These are phyloP conservation scores for Pyrocoelia pectoralis DNA, from an alignment of 2,888 invertebrate genomes.

Conservation along the genomic window DNA sequence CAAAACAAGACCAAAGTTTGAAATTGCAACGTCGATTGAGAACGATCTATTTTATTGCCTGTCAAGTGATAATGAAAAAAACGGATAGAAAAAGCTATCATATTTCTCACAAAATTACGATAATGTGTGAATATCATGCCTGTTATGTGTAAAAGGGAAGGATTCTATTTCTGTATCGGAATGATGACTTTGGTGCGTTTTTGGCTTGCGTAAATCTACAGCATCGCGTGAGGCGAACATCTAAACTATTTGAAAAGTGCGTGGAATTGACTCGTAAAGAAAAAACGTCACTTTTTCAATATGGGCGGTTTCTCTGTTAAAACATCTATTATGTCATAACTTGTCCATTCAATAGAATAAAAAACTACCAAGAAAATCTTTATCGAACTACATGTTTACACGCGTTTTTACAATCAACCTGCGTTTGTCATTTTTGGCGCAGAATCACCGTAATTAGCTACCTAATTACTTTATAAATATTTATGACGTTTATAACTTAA, in stretches of 20 bases:
- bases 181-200: conserved; percentile 47
- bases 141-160: conserved; percentile 36
- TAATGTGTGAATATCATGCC: conserved; percentile 38
- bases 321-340: conserved; percentile 37
- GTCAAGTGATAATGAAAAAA: conserved; percentile 29
- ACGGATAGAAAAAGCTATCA: conserved; percentile 27
- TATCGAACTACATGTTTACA: background rate
- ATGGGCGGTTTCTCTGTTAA: conserved; percentile 43
- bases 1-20: background rate
- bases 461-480: background rate
- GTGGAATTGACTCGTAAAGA: conserved; percentile 55
- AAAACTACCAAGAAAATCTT: background rate
- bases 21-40: background rate
- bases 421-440: background rate
- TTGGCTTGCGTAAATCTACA: conserved; percentile 50
- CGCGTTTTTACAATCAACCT: background rate
- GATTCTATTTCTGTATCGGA: conserved; percentile 35
- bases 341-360: conserved; percentile 13
- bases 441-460: background rate
- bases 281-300: conserved; percentile 50
- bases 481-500: too few species aligned
- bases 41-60: conserved; percentile 19
- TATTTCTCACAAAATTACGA: conserved; percentile 36
- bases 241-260: conserved; percentile 53
- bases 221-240: conserved; percentile 51